Evolutionary conservation across 1,140 invertebrate genomes (phyloP).

Genomic region (Ceratina japonica): DNA sequence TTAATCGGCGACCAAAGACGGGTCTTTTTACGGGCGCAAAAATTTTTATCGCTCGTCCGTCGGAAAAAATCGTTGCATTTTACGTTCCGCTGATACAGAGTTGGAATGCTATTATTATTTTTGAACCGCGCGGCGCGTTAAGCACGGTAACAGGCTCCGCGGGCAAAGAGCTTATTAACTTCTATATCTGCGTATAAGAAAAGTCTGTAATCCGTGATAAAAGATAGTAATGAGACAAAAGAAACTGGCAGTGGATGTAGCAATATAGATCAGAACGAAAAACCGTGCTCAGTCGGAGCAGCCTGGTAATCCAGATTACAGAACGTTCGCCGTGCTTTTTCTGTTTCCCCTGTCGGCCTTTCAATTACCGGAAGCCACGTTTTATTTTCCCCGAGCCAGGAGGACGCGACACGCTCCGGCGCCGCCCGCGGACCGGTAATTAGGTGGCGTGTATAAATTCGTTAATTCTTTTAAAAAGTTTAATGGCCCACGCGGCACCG

Average conservation of each 20-base stretch:
- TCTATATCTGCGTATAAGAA: not conserved
- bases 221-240: not conserved
- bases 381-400: conserved; percentile 49
- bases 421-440: conserved; percentile 53
- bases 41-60: conserved; percentile 2
- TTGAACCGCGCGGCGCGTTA: not conserved
- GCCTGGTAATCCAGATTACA: conserved; percentile 36
- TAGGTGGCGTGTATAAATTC: conserved; percentile 67
- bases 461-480: conserved; percentile 65
- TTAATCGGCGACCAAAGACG: conserved; percentile 17
- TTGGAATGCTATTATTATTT: not conserved
- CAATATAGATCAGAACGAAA: conserved; percentile 16
- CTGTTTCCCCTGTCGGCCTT: conserved; percentile 43
- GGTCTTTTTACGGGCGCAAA: conserved; percentile 12
- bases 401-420: not conserved
- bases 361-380: conserved; percentile 51
- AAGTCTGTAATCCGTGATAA: not conserved
- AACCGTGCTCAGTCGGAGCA: conserved; percentile 32
- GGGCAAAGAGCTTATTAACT: too few relatives aligned
- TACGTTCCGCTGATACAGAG: too few relatives aligned
- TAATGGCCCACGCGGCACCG: conserved; percentile 56
- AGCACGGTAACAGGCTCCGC: too few relatives aligned
- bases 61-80: conserved; percentile 15
- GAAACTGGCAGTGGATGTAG: not conserved
- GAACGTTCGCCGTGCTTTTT: conserved; percentile 48